These are phyloP conservation scores for Abrostola triplasia DNA, from an alignment of 2,888 invertebrate genomes.

Conservation along the genomic window DNA sequence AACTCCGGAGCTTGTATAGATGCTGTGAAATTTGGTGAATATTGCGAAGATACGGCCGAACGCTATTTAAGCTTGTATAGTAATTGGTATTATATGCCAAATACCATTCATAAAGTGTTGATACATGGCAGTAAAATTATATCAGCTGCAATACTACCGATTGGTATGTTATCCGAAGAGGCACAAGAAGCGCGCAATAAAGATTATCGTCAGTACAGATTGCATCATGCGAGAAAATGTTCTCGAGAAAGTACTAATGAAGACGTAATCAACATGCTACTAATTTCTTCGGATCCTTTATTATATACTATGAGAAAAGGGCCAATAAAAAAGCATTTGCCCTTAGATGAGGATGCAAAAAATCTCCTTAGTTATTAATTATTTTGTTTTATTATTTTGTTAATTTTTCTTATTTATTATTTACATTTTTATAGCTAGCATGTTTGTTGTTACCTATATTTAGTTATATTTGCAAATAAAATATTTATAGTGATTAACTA, in stretches of 20 bases:
- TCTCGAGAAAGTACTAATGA: background rate
- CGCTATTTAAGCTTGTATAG: slow-evolving; percentile 1
- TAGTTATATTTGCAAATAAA: too few species aligned
- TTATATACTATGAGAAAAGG: slow-evolving; percentile 1
- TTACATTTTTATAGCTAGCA: too few species aligned
- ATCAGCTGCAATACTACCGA: slow-evolving; percentile 1
- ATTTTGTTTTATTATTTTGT: too few species aligned
- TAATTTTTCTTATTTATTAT: too few species aligned
- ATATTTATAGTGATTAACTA: too few species aligned
- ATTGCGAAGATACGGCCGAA: slow-evolving; percentile 1
- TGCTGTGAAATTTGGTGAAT: slow-evolving; percentile 1
- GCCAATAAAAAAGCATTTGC: slow-evolving; percentile 1
- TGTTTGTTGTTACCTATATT: too few species aligned
- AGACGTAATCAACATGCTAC: too few species aligned
- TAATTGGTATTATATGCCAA: too few species aligned
- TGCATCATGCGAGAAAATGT: slow-evolving; percentile 3
- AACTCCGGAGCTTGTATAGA: slow-evolving; percentile 10
- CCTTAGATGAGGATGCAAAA: slow-evolving; percentile 2
- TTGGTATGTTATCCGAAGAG: slow-evolving; percentile 4
- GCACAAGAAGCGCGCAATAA: slow-evolving; percentile 7
- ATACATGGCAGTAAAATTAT: slow-evolving; percentile 2
- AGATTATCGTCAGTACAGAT: slow-evolving; percentile 1
- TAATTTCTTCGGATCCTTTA: background rate
- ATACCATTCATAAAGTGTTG: slow-evolving; percentile 4
- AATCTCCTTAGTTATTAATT: too few species aligned